Base-by-base conservation (phyloP, 2,888 invertebrate genomes). In the Lathronympha strigana region DNA sequence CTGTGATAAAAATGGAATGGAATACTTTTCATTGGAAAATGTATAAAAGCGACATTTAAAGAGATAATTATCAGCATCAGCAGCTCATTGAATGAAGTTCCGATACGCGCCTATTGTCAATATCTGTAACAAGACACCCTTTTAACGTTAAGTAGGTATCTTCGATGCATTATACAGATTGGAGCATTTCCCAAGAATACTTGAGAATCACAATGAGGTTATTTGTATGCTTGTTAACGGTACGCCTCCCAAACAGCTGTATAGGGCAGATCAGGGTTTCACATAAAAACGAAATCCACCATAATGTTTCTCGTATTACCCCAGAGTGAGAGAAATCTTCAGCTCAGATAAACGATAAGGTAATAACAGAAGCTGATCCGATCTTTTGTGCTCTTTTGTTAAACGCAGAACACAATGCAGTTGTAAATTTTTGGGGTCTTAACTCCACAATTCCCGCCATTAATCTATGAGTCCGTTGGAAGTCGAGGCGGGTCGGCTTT, bases 351-450 rank as follows among this genome's bases (percentile, higher is more conserved):
- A 84, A 83, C 82, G 90, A 90, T 90, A 88, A 90, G 88, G 88
- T 84, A 88, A 89, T 90, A 90, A 86, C 91, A 89, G 91, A 82
- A 91, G 91, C 89, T 79, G 88, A 88, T 90, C 84, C 82, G 80
- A 83, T 88, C 90, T 86, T 81, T 90, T 91, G 88, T 90, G 79
- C 79, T 73, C 87, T 81, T 84, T 92, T 90, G 88, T 90, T 84
- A 71, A 68, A 72, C 71, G 73, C 72, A 68, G 72, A 79, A 78
- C 70, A 91, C 91, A 92, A 92, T 89, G 86, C 86, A 89, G 89
- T 91, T 91, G 91, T 91, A 90, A 91, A 89, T 90, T 90, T 90
- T 90, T 89, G 88, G 89, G 89, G 86, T 89, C 89, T 90, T 87
- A 89, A 89, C 88, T 90, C 86, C 84, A 86, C 88, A 87, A 88